Evolutionary conservation across 2,888 invertebrate genomes (phyloP), one percentile per base, ranked within the genome.

Genomic region (Hoplodrina ambigua): DNA sequence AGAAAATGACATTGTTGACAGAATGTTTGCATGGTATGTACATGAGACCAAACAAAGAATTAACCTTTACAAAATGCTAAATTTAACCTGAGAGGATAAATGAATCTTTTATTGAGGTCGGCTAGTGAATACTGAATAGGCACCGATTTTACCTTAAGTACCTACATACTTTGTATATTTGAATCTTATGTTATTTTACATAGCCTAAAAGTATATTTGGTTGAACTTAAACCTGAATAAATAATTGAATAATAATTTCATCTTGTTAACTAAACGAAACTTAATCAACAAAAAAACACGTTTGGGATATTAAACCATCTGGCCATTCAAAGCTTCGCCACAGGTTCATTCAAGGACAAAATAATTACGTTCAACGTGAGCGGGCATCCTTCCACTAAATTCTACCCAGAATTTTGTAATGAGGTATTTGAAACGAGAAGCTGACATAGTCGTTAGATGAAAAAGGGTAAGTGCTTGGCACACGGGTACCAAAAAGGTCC

Each of bases 91-190:
- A 63, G 41, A 66, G 59, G 53, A 74, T 59, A 63, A 67, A 63
- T 37, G 37, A 41, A 19, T 46, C 0, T 70, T 63, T 46, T 54
- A 78, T 66, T 70, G 60, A 78, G 74, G 75, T 50, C 62, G 15
- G 5, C 33, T 63, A 74, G 62, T 69, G 19, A 62, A 69, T 44
- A 69, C 62, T 69, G 19, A 65, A 69, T 50, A 69, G 10, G 30
- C 25, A 25, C 19, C 55, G 13, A 78, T 59, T 74, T 74, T 69
- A 60, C 64, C 69, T 66, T 49, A 41, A 61, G 54, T 33, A 52
- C 19, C 20, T 46, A 10, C 19, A 10, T 58, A 57, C 37, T 37
- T 37, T 7, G 7, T 37, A 33, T 37, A 55, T 66, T 66, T 52
- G 25, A 70, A 53, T 41, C 2, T 33, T 44, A 37, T 54, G 15